Conservation (phyloP, 35 echinoderm and acorn worm genomes). For the Amphiura filiformis region DNA sequence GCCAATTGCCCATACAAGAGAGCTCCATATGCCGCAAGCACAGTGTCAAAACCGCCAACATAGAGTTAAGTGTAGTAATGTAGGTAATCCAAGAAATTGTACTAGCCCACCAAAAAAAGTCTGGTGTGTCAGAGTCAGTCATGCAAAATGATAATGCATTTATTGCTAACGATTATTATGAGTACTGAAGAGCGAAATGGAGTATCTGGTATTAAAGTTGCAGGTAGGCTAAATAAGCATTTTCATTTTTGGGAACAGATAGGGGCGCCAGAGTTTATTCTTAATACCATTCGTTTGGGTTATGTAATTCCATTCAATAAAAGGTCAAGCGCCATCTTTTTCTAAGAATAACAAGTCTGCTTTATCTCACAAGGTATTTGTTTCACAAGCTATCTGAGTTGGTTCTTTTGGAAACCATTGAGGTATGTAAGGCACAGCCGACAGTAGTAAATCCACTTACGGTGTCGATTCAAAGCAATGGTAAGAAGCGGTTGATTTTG, state of each 20-base stretch:
- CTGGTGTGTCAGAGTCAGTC: background rate
- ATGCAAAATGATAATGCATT: background rate
- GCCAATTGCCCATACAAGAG: background rate
- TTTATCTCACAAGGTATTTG: background rate
- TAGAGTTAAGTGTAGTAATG: conserved; percentile 1
- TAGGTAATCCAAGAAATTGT: background rate
- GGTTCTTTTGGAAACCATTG: background rate
- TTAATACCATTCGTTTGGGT: background rate
- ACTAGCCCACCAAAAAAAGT: too few species aligned
- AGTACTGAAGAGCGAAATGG: background rate
- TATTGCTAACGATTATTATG: background rate
- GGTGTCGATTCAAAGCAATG: background rate
- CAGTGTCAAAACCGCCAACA: background rate
- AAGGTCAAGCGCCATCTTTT: background rate
- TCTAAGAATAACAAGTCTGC: conserved; percentile 8
- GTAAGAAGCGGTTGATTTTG: background rate
- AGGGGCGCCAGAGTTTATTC: background rate
- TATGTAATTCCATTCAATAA: background rate
- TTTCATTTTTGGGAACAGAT: background rate
- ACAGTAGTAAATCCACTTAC: conserved; percentile 2
- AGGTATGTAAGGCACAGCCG: background rate
- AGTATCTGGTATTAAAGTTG: background rate
- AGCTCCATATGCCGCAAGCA: background rate
- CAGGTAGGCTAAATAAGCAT: background rate
- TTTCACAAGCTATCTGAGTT: background rate